Evolutionary conservation across 2,797 vertebrate genomes (phyloP), one percentile per base, ranked within the genome.

Genomic region (Parotocinclus haroldoi): DNA sequence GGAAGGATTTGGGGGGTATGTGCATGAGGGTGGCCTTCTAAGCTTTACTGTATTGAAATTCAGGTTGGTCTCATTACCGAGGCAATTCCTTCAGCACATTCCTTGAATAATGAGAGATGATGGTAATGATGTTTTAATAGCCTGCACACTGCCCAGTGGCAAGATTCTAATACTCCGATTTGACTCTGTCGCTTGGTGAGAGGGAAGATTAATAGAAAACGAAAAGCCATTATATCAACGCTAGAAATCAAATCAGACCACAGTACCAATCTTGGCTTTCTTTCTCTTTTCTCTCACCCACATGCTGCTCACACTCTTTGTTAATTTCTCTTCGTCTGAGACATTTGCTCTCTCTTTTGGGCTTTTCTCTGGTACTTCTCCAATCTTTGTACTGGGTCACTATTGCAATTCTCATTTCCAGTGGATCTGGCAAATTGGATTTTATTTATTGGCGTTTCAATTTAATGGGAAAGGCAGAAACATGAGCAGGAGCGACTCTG

Each of bases 71-170:
- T 89, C 86, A 88, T 91, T 90, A 88, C 75, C 60, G 74, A 79
- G 83, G 85, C 88, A 88, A 89, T 91, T 90, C 87, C 83, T 87
- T 82, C 39, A 52, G 82, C 82, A 85, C 83, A 85, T 86, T 80
- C 79, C 78, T 81, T 81, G 76, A 19, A 71, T 86, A 86, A 89
- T 88, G 80, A 82, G 83, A 80, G 82, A 77, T 84, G 85, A 88
- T 86, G 85, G 82, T 91, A 90, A 91, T 88, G 88, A 87, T 85
- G 76, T 84, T 89, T 90, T 90, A 90, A 91, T 91, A 86, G 85
- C 83, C 81, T 80, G 69, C 73, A 82, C 80, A 79, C 83, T 87
- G 85, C 87, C 89, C 87, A 80, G 83, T 84, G 85, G 88, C 84
- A 81, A 88, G 78, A 89, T 86, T 84, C 82, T 85, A 84, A 90